phyloP scores from a whole-genome alignment of 2,888 invertebrate genomes.

The Philhelius pedissequus region DNA sequence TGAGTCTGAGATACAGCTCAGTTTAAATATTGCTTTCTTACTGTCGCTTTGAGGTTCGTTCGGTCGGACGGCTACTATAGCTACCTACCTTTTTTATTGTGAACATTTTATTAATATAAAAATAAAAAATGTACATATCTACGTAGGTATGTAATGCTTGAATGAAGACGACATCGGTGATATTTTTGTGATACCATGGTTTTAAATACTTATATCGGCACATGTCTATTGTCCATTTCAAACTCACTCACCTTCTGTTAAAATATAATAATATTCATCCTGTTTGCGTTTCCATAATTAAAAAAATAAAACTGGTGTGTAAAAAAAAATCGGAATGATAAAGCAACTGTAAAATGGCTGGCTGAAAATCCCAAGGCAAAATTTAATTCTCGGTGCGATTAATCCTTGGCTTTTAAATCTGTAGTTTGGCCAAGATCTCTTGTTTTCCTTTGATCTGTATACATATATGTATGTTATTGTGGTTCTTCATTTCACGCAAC shows the following conservation, averaged over 20 bases:
- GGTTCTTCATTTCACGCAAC: neutral
- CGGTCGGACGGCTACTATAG: too few relatives aligned
- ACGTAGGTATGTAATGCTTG: neutral
- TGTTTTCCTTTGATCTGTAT: too few relatives aligned
- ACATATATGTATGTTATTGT: too few relatives aligned
- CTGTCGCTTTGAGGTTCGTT: too few relatives aligned
- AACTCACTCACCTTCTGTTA: constrained; percentile 24
- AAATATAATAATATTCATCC: constrained; percentile 28
- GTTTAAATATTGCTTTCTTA: too few relatives aligned
- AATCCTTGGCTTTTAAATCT: neutral
- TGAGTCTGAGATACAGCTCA: too few relatives aligned
- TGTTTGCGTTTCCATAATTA: constrained; percentile 14
- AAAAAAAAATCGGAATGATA: neutral
- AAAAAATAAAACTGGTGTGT: constrained; percentile 8
- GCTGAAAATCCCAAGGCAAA: constrained; percentile 45
- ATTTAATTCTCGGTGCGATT: constrained; percentile 14
- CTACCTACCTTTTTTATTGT: too few relatives aligned
- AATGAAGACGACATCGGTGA: neutral
- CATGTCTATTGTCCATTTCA: neutral
- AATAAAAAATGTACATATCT: too few relatives aligned
- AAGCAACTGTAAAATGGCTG: constrained; percentile 57
- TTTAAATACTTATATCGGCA: neutral
- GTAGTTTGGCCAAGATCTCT: neutral
- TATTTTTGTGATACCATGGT: neutral
- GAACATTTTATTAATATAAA: too few relatives aligned